Evolutionary conservation across 2,888 invertebrate genomes (phyloP).

Genomic region (Cryptocephalus primarius): DNA sequence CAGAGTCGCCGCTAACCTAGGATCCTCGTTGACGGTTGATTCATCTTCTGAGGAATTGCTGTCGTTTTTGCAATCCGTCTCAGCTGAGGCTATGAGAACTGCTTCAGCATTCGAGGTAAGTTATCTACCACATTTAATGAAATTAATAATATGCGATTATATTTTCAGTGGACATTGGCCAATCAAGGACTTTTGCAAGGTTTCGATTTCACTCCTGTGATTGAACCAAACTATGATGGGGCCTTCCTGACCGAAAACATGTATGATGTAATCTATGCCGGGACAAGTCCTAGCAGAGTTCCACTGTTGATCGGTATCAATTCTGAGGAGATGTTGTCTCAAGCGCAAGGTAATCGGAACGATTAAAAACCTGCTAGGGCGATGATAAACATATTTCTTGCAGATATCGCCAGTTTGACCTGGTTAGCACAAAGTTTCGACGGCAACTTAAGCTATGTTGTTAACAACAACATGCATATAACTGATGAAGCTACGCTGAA

Average conservation of each 20-base stretch:
- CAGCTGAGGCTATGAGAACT: conserved; percentile 6
- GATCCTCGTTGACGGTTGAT: conserved; percentile 2
- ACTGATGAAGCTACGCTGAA: neutral
- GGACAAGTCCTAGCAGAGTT: conserved; percentile 10
- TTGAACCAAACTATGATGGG: conserved; percentile 14
- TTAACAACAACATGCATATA: conserved; percentile 3
- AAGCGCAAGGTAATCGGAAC: conserved; percentile 1
- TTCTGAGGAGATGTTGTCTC: conserved; percentile 14
- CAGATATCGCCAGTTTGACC: neutral
- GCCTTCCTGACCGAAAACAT: conserved; percentile 15
- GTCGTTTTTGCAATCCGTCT: conserved; percentile 7
- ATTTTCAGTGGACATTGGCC: conserved; percentile 10
- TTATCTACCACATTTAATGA: neutral
- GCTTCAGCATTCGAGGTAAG: neutral
- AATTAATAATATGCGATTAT: neutral
- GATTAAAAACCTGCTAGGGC: neutral
- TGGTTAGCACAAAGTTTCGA: neutral
- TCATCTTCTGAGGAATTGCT: conserved; percentile 8
- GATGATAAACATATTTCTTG: neutral
- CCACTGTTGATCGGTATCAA: conserved; percentile 16
- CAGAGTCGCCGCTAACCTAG: conserved; percentile 1
- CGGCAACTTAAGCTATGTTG: neutral
- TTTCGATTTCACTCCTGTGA: conserved; percentile 14
- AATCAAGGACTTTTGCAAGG: conserved; percentile 15
- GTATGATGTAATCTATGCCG: conserved; percentile 13